Percentiles rank a stretch among this genome's conserved stretches.
Conservation (phyloP, 2,888 invertebrate genomes). For the Acronicta alni region DNA sequence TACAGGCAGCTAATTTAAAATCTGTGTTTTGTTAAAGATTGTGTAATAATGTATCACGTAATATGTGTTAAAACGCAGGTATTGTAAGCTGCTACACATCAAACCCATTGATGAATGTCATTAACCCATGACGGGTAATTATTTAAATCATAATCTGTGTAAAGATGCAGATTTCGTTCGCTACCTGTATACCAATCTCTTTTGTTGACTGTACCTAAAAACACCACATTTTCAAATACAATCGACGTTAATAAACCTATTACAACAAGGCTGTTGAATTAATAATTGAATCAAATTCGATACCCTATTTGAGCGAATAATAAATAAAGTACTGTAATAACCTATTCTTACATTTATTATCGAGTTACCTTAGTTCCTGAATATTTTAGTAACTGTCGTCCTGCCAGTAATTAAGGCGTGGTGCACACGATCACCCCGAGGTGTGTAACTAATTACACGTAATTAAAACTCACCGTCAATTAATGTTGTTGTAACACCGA, state of each 20-base stretch:
- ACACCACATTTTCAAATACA: not conserved
- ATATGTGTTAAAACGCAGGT: too few relatives aligned
- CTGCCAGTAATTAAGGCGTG: slow-evolving; percentile 52
- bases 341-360: slow-evolving; percentile 11
- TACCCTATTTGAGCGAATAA: not conserved
- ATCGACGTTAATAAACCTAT: slow-evolving; percentile 9
- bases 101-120: too few relatives aligned
- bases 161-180: too few relatives aligned
- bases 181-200: too few relatives aligned
- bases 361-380: slow-evolving; percentile 30
- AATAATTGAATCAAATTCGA: not conserved
- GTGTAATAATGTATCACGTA: too few relatives aligned
- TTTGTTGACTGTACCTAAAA: too few relatives aligned
- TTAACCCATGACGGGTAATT: too few relatives aligned
- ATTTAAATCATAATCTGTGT: too few relatives aligned
- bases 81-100: too few relatives aligned
- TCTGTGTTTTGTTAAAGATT: too few relatives aligned
- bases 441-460: slow-evolving; percentile 54
- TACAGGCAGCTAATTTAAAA: too few relatives aligned
- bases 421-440: slow-evolving; percentile 32
- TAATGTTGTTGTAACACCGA: slow-evolving; percentile 20
- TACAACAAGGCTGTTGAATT: not conserved
- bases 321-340: not conserved
- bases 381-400: slow-evolving; percentile 36
- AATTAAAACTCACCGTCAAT: slow-evolving; percentile 33